Evolutionary conservation across 2,888 invertebrate genomes (phyloP), one percentile per base, ranked within the genome.

Genomic region (Cordilura impudica): DNA sequence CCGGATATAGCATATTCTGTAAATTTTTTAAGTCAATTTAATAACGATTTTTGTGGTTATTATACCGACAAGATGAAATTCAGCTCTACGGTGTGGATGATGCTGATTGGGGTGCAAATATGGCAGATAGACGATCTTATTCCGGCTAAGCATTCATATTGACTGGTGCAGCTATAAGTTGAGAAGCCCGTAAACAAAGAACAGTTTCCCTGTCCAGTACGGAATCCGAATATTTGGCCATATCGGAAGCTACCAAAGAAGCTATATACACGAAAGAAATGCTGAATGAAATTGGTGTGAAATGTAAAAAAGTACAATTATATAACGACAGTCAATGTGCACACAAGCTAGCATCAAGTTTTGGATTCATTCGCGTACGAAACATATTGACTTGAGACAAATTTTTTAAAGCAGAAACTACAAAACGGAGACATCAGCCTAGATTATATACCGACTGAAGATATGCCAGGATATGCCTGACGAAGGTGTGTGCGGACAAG

Each of bases 121-220:
- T 70, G 12, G 61, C 69, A 4, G 72, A 82, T 12, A n/a, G 81
- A 7, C 66, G 66, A 39, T 81, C 77, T 1, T 82, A 78, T 45
- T 72, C 80, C 0, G 82, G 81, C 8, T 81, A 66, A 21, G 63
- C 65, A 23, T 81, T 81, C 21, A 26, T 53, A 39, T 43, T 81
- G 18, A 10, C 60, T 2, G 78, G 74, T 4, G 58, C 76, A 1
- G 74, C 65, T 6, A 71, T 83, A 14, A 51, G 72, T 31, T 83
- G 81, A 78, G 75, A 81, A 14, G 65, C 69, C 2, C 74, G 74
- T 8, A 81, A 83, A 19, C 81, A 82, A 69, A 66, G 45, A n/a
- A 75, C 75, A n/a, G 67, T 80, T 4, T 74, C 81, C 6, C 45
- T 77, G n/a, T 81, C 77, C 8, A 69, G 76, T 19, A 78, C 78